Percentiles rank a stretch among this genome's conserved stretches.
Evolutionary conservation across 30 jellyfish, hydroid and myxozoan genomes (phyloP).

Genomic region (Sanderia malayensis): DNA sequence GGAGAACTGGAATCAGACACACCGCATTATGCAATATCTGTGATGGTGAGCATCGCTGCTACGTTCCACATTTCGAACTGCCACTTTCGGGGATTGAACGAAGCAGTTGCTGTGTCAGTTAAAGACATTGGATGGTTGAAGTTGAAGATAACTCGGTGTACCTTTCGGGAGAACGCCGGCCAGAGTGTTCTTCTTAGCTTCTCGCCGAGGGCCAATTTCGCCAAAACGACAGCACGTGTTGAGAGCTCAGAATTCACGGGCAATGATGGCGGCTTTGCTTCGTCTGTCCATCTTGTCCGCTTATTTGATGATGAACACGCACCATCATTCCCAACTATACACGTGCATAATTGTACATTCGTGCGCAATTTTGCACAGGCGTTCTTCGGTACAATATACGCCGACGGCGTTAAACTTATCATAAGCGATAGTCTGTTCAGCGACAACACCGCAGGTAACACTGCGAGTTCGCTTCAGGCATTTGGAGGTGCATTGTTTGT

Average conservation of each 20-base stretch:
- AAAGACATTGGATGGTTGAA: slow-evolving; percentile 19
- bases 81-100: slow-evolving; percentile 41
- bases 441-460: slow-evolving; percentile 85
- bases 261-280: slow-evolving; percentile 82
- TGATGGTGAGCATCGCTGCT: slow-evolving; percentile 29
- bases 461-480: slow-evolving; percentile 82
- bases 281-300: slow-evolving; percentile 65
- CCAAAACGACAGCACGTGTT: slow-evolving; percentile 19
- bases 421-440: slow-evolving; percentile 24
- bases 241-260: slow-evolving; percentile 20
- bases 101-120: slow-evolving; percentile 73
- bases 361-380: slow-evolving; percentile 68
- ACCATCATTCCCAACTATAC: slow-evolving; percentile 17
- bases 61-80: slow-evolving; percentile 22
- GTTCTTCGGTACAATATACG: slow-evolving; percentile 93
- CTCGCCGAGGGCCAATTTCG: slow-evolving; percentile 15
- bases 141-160: slow-evolving; percentile 13
- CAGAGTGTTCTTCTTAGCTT: slow-evolving; percentile 68
- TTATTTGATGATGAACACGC: neutral
- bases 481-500: slow-evolving; percentile 95
- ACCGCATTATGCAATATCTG: slow-evolving; percentile 65
- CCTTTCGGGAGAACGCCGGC: slow-evolving; percentile 65
- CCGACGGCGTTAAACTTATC: slow-evolving; percentile 63
- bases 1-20: slow-evolving; percentile 44
- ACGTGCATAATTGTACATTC: slow-evolving; percentile 31